Conservation (phyloP, 2,797 vertebrate genomes). For the Scyliorhinus canicula region DNA sequence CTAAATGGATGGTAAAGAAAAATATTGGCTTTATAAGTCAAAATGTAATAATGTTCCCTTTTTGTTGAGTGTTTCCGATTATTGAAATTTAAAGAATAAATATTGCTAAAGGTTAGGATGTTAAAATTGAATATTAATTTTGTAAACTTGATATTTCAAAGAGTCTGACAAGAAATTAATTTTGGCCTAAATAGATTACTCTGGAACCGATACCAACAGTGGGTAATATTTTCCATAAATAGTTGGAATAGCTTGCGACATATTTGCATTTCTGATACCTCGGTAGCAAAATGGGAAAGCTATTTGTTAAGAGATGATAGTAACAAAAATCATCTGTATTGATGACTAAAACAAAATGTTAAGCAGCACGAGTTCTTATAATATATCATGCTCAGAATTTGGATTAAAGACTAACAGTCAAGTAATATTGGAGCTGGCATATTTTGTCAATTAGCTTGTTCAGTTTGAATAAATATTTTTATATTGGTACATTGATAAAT, state of each 20-base stretch:
- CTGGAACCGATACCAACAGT: background rate
- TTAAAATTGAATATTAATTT: background rate
- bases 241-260: background rate
- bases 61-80: background rate
- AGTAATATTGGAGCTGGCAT: background rate
- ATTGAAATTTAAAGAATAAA: background rate
- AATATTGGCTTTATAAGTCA: background rate
- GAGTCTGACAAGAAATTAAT: background rate
- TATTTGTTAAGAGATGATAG: background rate
- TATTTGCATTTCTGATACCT: background rate
- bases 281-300: background rate
- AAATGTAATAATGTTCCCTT: background rate
- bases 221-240: background rate
- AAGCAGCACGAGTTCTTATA: background rate
- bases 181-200: background rate
- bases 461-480: background rate
- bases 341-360: background rate
- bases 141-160: background rate
- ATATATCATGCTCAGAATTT: background rate
- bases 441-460: background rate
- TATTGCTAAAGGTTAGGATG: background rate
- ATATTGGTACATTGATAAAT: background rate
- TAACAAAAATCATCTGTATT: background rate
- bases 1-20: background rate
- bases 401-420: background rate